Evolutionary conservation across 2,113 vertebrate genomes (phyloP), one percentile per base, ranked within the genome.

Genomic region (Phylloscopus trochiloides): DNA sequence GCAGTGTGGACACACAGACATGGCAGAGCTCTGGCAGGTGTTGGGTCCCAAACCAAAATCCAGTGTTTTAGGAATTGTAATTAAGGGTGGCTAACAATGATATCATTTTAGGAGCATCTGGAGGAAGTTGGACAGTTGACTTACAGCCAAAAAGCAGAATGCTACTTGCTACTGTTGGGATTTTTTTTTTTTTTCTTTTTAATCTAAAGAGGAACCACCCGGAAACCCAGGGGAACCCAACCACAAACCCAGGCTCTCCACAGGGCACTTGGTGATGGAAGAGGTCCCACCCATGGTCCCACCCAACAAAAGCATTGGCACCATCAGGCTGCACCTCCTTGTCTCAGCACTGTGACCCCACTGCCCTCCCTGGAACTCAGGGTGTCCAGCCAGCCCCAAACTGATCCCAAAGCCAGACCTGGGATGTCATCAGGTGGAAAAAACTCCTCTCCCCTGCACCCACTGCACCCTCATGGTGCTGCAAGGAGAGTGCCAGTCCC

Each of bases 381-480:
- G 15, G 40, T 4, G 8, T 55, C 31, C 78, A 74, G 42, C 13
- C 67, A 75, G 43, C 34, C 48, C 67, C 50, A 51, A 32, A 65
- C 6, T 20, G 43, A 85, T 17, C 52, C 75, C 25, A 36, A 42
- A 82, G 20, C 28, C 89, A 86, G 31, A 31, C 25, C 34, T 68
- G 38, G 21, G 20, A 52, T 43, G 58, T 38, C 3, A 0, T 28
- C 1, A 2, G 22, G 9, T 14, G 54, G 42, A 9, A 68, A 43
- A 86, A 71, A 32, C 12, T 75, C 34, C 38, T 28, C 9, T 45
- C 25, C 14, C 15, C 34, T 42, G 31, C 24, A 52, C 36, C 43
- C 13, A 1, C 7, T 8, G 47, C 57, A 12, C 13, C 16, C 22
- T 29, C 0, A 0, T 1, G 6, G 32, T n/a, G 29, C 32, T 52